Evolutionary conservation across 2,888 invertebrate genomes (phyloP).

Genomic region (Tribolium freemani): DNA sequence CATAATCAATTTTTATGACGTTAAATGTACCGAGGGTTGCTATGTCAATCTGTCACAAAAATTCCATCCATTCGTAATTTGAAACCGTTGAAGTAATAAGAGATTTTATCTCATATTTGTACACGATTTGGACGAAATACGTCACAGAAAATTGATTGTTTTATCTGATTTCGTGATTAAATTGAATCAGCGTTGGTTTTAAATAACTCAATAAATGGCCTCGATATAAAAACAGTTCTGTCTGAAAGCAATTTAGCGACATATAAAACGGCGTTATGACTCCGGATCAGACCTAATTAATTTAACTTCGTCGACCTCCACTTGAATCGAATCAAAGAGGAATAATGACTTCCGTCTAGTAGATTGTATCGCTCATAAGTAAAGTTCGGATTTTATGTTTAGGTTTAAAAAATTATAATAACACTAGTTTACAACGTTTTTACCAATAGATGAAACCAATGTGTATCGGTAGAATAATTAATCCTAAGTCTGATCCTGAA

Average conservation of each 20-base stretch:
- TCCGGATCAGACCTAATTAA: slow-evolving; percentile 22
- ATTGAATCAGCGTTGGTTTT: neutral
- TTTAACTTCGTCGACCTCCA: slow-evolving; percentile 2
- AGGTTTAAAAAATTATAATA: too few species aligned
- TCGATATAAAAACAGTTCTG: neutral
- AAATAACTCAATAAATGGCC: neutral
- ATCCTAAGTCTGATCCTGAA: too few species aligned
- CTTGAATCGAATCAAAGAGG: slow-evolving; percentile 3
- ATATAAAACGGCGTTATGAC: slow-evolving; percentile 8
- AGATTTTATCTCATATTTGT: neutral
- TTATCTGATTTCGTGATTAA: neutral
- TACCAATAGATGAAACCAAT: too few species aligned
- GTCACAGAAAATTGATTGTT: neutral
- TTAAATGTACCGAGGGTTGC: too few species aligned
- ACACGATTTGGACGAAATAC: neutral
- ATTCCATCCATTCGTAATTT: neutral
- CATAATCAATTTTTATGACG: too few species aligned
- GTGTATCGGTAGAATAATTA: too few species aligned
- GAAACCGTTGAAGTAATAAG: neutral
- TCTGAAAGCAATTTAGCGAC: slow-evolving; percentile 13
- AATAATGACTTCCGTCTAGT: neutral
- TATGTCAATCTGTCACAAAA: too few species aligned
- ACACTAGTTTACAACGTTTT: too few species aligned
- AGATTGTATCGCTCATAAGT: neutral
- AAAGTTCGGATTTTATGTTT: too few species aligned